Base-by-base conservation (phyloP, 2,113 vertebrate genomes). In the Damaliscus lunatus region DNA sequence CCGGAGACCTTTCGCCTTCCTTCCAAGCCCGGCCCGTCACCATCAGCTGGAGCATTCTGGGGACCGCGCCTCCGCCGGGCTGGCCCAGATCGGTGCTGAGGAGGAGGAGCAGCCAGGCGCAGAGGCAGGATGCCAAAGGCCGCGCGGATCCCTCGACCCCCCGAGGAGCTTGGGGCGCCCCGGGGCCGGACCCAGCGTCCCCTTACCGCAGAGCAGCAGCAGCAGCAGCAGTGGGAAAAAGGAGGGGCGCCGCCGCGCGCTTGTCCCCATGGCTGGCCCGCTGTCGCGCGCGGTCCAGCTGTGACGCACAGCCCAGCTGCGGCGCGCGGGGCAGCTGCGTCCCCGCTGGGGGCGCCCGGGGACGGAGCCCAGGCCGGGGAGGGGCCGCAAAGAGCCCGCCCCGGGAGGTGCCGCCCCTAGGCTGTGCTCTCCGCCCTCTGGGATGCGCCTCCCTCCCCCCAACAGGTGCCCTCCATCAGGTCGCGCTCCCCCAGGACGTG, bases 201-300 rank as follows among this genome's bases (percentile, higher is more conserved):
- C 50, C 97, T 98, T 96, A 98, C 97, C 97, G 60, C 97, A 93
- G 53, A 98, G 90, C 52, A 97, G 77, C 94, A 96, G 53, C 53
- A 97, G 53, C 60, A 96, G 91, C 91, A 85, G 91, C 5, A 94
- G 50, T 52, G 71, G 77, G 2, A 74, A 33, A 60, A 93, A 33
- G 0, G 62, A 87, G 36, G 23, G 55, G 46, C 48, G 82, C 74
- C n/a, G 27, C 77, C 1, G 48, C 10, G 23, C 83, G 15, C 16
- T 83, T 6, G 16, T 60, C 86, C 71, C 87, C 97, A 98, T 98
- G 87, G 25, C 82, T 36, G 59, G 71, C 52, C 2, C 7, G 74
- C 52, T 43, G 60, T 2, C 11, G 59, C 23, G 87, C 50, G 86
- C 77, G 10, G 33, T 29, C 53, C 19, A 36, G 33, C 78, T 52